Percentiles rank a stretch among this genome's conserved stretches.
These are phyloP conservation scores for Enhydra lutris DNA, from an alignment of 2,113 vertebrate genomes.

Conservation along the genomic window DNA sequence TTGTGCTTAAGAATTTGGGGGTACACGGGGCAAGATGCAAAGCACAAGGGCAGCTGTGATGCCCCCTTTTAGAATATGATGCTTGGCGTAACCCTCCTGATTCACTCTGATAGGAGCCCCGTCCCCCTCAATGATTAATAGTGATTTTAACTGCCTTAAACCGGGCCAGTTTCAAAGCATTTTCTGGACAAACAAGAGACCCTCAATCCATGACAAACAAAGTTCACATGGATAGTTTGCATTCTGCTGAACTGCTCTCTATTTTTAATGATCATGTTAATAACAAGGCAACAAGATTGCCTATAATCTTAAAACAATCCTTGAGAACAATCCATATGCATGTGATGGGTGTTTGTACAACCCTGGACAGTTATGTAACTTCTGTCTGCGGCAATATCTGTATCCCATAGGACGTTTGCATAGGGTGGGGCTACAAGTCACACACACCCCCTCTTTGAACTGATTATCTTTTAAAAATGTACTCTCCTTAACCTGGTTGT, in stretches of 20 bases:
- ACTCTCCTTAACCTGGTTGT: not conserved
- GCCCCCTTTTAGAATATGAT: not conserved
- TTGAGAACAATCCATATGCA: not conserved
- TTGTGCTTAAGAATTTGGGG: not conserved
- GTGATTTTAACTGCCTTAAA: not conserved
- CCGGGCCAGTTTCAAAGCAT: not conserved
- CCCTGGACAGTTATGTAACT: not conserved
- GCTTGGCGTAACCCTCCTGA: not conserved
- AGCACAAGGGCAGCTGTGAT: not conserved
- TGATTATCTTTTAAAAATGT: not conserved
- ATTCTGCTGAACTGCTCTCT: not conserved
- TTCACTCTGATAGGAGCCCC: not conserved
- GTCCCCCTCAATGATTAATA: not conserved
- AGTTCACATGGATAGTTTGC: not conserved
- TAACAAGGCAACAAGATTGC: not conserved
- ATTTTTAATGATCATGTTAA: slow-evolving; percentile 9
- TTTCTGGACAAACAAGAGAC: slow-evolving; percentile 46
- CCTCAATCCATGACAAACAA: not conserved
- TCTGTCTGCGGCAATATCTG: accelerated
- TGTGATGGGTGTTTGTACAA: no score
- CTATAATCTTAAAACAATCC: not conserved
- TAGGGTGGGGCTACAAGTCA: not conserved
- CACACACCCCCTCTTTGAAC: not conserved
- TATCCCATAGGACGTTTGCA: not conserved
- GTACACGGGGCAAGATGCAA: not conserved